A percentile compares a stretch with the other conserved stretches of the same genome.
phyloP scores from a whole-genome alignment of 2,888 invertebrate species.

The Drosophila heteroneura region DNA sequence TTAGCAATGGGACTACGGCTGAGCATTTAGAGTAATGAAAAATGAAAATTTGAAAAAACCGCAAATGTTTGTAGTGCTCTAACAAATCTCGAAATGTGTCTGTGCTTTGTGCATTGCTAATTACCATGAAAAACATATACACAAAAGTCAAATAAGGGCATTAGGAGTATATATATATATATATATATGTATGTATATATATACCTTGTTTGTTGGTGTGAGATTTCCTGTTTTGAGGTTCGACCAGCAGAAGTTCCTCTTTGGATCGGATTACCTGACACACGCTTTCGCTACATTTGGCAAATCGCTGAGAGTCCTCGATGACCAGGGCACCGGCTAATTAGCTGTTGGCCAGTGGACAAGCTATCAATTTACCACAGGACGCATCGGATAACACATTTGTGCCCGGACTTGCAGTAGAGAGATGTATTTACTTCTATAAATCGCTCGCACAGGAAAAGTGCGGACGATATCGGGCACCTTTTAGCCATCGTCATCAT shows the following conservation, averaged over 20 bases:
- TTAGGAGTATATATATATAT: neutral
- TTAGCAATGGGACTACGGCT: slow-evolving; percentile 46
- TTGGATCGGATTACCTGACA: slow-evolving; percentile 58
- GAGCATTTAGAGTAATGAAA: slow-evolving; percentile 40
- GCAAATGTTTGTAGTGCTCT: slow-evolving; percentile 71
- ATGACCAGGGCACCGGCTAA: slow-evolving; percentile 48
- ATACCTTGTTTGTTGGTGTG: slow-evolving; percentile 64
- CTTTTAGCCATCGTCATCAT: slow-evolving; percentile 26
- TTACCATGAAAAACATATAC: slow-evolving; percentile 61
- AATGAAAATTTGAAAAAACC: slow-evolving; percentile 45
- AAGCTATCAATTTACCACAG: slow-evolving; percentile 76
- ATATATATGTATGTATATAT: neutral
- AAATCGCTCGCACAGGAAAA: slow-evolving; percentile 13
- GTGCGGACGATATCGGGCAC: slow-evolving; percentile 32
- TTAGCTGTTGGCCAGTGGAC: slow-evolving; percentile 68
- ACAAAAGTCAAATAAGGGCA: slow-evolving; percentile 50
- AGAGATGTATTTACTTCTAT: neutral
- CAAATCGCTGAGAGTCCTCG: slow-evolving; percentile 35
- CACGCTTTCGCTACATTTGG: slow-evolving; percentile 54
- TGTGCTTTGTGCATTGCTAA: slow-evolving; percentile 61
- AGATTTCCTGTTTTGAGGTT: slow-evolving; percentile 55
- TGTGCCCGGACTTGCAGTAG: slow-evolving; percentile 19
- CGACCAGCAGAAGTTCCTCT: slow-evolving; percentile 58
- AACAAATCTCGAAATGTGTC: slow-evolving; percentile 37
- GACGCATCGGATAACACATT: slow-evolving; percentile 73